A percentile compares a stretch with the other conserved stretches of the same genome.
phyloP scores from a whole-genome alignment of 2,113 vertebrate genomes.

The Fregata magnificens region DNA sequence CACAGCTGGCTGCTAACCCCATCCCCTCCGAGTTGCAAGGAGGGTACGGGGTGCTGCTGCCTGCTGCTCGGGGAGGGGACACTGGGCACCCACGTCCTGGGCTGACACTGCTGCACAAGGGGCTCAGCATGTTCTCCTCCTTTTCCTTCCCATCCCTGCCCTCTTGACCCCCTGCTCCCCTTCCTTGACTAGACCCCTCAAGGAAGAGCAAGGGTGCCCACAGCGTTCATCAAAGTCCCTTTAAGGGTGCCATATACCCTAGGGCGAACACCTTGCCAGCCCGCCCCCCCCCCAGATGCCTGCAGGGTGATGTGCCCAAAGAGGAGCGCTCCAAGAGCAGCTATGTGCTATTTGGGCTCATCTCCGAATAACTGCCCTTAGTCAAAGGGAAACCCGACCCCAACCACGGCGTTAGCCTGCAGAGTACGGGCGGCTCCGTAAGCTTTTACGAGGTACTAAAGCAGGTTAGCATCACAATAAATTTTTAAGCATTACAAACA shows the following conservation, averaged over 20 bases:
- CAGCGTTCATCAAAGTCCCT: neutral
- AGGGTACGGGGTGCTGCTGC: neutral
- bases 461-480: constrained; percentile 1
- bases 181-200: neutral
- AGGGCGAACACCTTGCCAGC: neutral
- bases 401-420: neutral
- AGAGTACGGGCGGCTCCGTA: neutral
- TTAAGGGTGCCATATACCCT: neutral
- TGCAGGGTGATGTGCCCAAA: neutral
- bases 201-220: neutral
- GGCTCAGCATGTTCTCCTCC: neutral
- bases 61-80: neutral
- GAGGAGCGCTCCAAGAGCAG: neutral
- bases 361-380: neutral
- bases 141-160: neutral
- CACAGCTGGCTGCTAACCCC: neutral
- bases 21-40: neutral
- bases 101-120: neutral
- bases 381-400: neutral
- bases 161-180: too few species aligned
- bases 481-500: constrained; percentile 49
- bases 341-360: neutral
- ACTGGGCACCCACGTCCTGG: neutral
- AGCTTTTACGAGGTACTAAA: neutral
- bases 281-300: neutral